Conservation (phyloP, 2,797 vertebrate species). For the Cyprinella venusta region DNA sequence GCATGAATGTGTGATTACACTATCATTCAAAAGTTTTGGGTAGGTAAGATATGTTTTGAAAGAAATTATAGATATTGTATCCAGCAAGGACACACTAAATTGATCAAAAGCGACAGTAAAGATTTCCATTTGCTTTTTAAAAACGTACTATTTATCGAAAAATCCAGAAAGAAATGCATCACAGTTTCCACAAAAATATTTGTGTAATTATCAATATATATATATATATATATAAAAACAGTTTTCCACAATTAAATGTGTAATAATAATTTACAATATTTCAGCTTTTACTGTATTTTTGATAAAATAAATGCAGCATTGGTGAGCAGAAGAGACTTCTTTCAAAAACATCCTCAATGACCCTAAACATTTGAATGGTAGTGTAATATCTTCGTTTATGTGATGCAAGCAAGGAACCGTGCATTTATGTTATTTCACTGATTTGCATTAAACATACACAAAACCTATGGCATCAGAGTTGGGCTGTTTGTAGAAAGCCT, state of each 20-base stretch:
- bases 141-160: no score
- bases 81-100: background rate
- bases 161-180: no score
- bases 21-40: background rate
- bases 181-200: no score
- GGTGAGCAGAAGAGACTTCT: background rate
- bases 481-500: slow-evolving; percentile 99
- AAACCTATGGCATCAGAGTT: slow-evolving; percentile 98
- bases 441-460: slow-evolving; percentile 88
- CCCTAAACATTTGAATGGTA: background rate
- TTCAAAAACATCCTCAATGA: background rate
- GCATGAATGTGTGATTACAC: background rate
- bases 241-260: no score
- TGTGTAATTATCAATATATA: no score
- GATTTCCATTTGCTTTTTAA: background rate
- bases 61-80: background rate
- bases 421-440: slow-evolving; percentile 33
- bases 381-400: background rate
- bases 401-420: background rate
- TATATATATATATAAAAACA: no score
- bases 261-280: background rate
- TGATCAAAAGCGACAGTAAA: background rate
- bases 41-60: background rate
- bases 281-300: background rate
- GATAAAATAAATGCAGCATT: background rate